A percentile compares a stretch with the other conserved stretches of the same genome.
phyloP scores from a whole-genome alignment of 2,113 vertebrate species.

The Choloepus hoffmanni region DNA sequence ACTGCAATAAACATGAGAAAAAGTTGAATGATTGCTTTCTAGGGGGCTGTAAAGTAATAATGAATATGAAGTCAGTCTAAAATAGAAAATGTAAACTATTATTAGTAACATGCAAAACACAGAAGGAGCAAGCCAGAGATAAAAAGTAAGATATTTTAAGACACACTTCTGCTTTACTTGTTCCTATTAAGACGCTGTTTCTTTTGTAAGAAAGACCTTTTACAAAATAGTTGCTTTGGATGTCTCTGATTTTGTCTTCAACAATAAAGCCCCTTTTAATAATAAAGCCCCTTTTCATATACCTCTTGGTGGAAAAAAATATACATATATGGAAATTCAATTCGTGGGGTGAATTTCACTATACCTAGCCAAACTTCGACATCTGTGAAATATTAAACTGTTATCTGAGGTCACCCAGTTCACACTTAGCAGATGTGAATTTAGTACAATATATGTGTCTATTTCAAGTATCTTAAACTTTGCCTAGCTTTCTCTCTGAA shows the following conservation, averaged over 20 bases:
- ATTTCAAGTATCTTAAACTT: not conserved
- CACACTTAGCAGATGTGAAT: not conserved
- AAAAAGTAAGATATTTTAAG: not conserved
- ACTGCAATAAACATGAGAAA: not conserved
- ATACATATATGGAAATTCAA: not conserved
- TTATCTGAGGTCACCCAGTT: not conserved
- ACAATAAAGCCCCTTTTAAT: not conserved
- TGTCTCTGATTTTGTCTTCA: not conserved
- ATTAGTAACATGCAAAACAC: not conserved
- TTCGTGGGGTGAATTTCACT: not conserved
- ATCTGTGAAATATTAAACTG: constrained; percentile 7
- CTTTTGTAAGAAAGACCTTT: not conserved
- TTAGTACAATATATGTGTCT: not conserved
- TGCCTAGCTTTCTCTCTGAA: not conserved
- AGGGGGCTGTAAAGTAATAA: not conserved
- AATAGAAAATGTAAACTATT: not conserved
- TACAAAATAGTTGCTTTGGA: not conserved
- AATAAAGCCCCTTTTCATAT: not conserved
- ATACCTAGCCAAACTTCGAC: not conserved
- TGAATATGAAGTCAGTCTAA: not conserved
- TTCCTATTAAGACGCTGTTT: not conserved
- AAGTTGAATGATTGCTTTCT: not conserved
- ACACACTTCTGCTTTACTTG: fast-evolving
- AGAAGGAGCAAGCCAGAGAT: fast-evolving
- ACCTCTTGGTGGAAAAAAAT: not conserved